Base-by-base conservation (phyloP, 2,113 vertebrate genomes). In the Eretmochelys imbricata region DNA sequence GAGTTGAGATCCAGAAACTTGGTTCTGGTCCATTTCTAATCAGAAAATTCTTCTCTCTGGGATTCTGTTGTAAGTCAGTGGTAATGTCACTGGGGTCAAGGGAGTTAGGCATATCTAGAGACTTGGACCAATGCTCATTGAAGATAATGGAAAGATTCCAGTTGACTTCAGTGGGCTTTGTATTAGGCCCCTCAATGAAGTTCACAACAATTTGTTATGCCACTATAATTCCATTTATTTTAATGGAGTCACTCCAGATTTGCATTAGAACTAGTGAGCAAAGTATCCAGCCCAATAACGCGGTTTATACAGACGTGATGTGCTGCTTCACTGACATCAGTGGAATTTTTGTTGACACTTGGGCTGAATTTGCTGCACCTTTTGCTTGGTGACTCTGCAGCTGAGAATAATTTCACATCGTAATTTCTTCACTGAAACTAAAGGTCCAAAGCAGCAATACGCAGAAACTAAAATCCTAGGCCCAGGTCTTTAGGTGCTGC, bases 111-210 rank as follows among this genome's bases (percentile, higher is more conserved):
- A 54, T 19, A 25, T 17, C 1, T 8, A 0, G 0, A 54, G 89
- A 42, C 84, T n/a, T 6, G 2, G 38, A 86, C 53, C 49, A 51
- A 65, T 78, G 80, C 13, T 86, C 49, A 25, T 42, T 50, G n/a
- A 92, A 88, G 72, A 42, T 17, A 51, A 88, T 84, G 81, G 38
- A 24, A 51, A 59, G 49, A 88, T 51, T 31, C 49, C 55, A 31
- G 48, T 6, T 1, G 0, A 29, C 75, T 91, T 6, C 62, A 49
- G 6, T 0, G 0, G 29, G 69, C 1, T 0, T 10, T 65, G 27
- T 57, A 54, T 90, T 49, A 76, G 80, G 65, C 57, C 83, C 53
- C 9, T 88, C 72, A 2, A 31, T 25, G n/a, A 54, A 17, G 10
- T 94, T 57, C 20, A 51, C 5, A 38, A 69, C 84, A 86, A 85